These are phyloP conservation scores for Linyphia triangularis DNA, from an alignment of 2,888 invertebrate genomes.

Conservation along the genomic window DNA sequence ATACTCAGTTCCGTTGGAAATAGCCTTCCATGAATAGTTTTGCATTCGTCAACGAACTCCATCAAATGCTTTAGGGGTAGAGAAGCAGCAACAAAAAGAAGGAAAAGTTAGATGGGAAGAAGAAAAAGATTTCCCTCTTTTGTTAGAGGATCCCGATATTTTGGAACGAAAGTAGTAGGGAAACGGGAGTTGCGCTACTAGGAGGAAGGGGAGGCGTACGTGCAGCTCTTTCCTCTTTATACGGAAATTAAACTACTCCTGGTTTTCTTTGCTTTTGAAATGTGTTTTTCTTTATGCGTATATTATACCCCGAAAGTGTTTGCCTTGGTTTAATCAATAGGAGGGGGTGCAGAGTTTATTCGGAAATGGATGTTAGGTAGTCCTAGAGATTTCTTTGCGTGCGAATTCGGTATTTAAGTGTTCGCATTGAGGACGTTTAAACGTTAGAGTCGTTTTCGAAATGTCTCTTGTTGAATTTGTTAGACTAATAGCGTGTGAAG, in stretches of 20 bases:
- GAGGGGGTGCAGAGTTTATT: background rate
- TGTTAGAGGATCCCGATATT: slow-evolving; percentile 47
- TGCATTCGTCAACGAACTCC: slow-evolving; percentile 69
- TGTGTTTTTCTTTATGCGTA: slow-evolving; percentile 9
- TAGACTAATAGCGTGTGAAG: background rate
- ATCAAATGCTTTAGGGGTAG: slow-evolving; percentile 47
- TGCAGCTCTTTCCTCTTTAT: slow-evolving; percentile 45
- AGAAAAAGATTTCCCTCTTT: slow-evolving; percentile 29
- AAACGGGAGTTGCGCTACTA: background rate
- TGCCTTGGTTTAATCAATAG: slow-evolving; percentile 37
- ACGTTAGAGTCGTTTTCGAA: background rate
- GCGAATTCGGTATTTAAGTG: slow-evolving; percentile 1
- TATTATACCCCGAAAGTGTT: slow-evolving; percentile 3
- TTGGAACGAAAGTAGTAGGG: background rate
- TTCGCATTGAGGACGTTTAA: background rate
- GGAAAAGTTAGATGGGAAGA: slow-evolving; percentile 19
- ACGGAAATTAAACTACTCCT: slow-evolving; percentile 60
- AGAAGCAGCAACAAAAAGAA: background rate
- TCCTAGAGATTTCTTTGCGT: background rate
- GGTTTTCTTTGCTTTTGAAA: slow-evolving; percentile 22
- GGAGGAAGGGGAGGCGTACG: background rate
- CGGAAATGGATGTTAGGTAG: background rate
- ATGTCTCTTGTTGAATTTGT: background rate
- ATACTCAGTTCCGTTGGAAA: slow-evolving; percentile 31
- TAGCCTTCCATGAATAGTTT: slow-evolving; percentile 69